phyloP scores from a whole-genome alignment of 2,797 vertebrate species.

The Triplophysa bombifrons region DNA sequence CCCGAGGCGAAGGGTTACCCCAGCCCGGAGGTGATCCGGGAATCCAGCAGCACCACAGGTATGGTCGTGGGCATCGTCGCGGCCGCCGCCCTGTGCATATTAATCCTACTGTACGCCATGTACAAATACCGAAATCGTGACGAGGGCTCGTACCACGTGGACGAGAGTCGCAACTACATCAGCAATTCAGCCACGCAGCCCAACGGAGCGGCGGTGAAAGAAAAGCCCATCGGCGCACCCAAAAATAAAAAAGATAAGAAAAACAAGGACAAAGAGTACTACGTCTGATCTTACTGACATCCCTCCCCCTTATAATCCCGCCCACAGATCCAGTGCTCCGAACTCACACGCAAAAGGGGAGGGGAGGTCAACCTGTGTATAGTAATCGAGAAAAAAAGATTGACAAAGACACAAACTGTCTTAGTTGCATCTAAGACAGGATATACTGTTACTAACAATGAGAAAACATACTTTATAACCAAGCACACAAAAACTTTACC shows the following conservation, averaged over 20 bases:
- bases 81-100: slow-evolving; percentile 95
- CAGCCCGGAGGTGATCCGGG: slow-evolving; percentile 90
- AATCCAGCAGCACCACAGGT: slow-evolving; percentile 97
- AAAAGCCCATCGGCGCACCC: slow-evolving; percentile 93
- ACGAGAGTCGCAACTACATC: slow-evolving; percentile 99
- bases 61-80: slow-evolving; percentile 99
- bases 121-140: slow-evolving; percentile 99
- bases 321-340: slow-evolving; percentile 45
- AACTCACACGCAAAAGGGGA: slow-evolving; percentile 51
- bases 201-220: slow-evolving; percentile 96
- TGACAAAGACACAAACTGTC: slow-evolving; percentile 71
- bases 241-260: slow-evolving; percentile 99
- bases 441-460: slow-evolving; percentile 82
- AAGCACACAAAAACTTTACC: slow-evolving; percentile 79
- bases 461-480: slow-evolving; percentile 84
- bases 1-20: slow-evolving; percentile 90
- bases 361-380: slow-evolving; percentile 59
- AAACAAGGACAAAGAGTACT: slow-evolving; percentile 99
- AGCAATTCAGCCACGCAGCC: slow-evolving; percentile 99
- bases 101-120: slow-evolving; percentile 99
- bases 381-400: slow-evolving; percentile 64
- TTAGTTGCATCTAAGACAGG: slow-evolving; percentile 88
- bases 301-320: slow-evolving; percentile 30
- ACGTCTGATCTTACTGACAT: slow-evolving; percentile 84
- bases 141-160: slow-evolving; percentile 97